Percentiles rank a stretch among this genome's conserved stretches.
Conservation (phyloP, 2,113 vertebrate species). For the Thermophis baileyi region DNA sequence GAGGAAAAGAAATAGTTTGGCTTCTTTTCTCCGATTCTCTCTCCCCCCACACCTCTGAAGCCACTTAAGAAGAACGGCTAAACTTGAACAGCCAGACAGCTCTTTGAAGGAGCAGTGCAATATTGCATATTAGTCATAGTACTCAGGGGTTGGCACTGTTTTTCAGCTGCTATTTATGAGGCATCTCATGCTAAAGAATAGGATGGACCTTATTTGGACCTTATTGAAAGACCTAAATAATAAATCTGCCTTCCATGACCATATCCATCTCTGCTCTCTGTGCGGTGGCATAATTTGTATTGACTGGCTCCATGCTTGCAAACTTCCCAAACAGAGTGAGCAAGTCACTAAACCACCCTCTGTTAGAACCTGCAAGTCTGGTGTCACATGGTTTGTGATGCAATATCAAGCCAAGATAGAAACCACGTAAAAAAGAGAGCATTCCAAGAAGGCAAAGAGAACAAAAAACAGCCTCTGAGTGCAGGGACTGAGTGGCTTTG, state of each 20-base stretch:
- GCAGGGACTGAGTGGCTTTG: constrained; percentile 32
- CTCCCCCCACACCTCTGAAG: neutral
- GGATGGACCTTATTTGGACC: neutral
- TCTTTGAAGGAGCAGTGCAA: neutral
- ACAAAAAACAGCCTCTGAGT: constrained; percentile 34
- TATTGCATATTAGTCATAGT: neutral
- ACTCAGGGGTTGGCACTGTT: neutral
- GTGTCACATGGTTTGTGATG: constrained; percentile 3
- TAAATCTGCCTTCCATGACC: neutral
- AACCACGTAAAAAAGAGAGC: constrained; percentile 31
- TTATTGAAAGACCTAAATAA: neutral
- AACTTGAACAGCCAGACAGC: neutral
- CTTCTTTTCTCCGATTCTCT: neutral
- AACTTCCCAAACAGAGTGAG: neutral
- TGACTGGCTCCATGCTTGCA: neutral
- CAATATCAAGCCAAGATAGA: constrained; percentile 32
- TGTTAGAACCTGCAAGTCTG: neutral
- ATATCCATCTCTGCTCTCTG: neutral
- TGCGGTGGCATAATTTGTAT: neutral
- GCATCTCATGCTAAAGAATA: neutral
- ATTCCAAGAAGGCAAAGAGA: constrained; percentile 52
- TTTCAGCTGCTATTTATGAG: neutral
- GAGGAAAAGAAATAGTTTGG: neutral
- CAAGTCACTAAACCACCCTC: neutral
- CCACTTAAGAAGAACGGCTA: neutral